Conservation (phyloP, 2,797 vertebrate genomes). For the Myotis myotis region DNA sequence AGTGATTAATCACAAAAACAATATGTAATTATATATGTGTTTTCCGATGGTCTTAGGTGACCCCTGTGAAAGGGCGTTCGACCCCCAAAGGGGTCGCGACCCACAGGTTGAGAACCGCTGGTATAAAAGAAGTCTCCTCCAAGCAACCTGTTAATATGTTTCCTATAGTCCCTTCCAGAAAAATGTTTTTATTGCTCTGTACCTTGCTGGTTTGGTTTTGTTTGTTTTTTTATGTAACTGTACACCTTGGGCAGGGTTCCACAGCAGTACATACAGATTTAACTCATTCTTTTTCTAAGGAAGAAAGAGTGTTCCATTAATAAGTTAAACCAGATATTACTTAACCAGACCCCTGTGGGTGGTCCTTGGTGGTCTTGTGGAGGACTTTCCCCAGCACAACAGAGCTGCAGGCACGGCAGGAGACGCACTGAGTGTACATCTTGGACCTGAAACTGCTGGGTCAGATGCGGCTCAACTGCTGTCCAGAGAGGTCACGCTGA, state of each 20-base stretch:
- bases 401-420: neutral
- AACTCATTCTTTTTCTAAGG: slow-evolving; percentile 5
- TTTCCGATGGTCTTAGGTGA: too few relatives aligned
- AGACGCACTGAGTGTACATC: accelerated
- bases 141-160: neutral
- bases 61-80: too few relatives aligned
- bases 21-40: too few relatives aligned
- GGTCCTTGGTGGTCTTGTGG: neutral
- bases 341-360: neutral
- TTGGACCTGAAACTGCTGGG: neutral
- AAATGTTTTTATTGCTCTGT: neutral
- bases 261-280: neutral
- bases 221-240: neutral
- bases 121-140: neutral
- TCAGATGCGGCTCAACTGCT: neutral
- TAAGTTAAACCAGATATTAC: neutral
- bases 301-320: neutral
- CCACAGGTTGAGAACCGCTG: too few relatives aligned
- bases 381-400: neutral
- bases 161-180: slow-evolving; percentile 17
- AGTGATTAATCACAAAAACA: too few relatives aligned
- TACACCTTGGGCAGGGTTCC: neutral
- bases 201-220: neutral
- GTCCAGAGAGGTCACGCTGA: neutral
- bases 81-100: too few relatives aligned